Evolutionary conservation across 2,113 vertebrate genomes (phyloP), one percentile per base, ranked within the genome.

Genomic region (Passer domesticus): DNA sequence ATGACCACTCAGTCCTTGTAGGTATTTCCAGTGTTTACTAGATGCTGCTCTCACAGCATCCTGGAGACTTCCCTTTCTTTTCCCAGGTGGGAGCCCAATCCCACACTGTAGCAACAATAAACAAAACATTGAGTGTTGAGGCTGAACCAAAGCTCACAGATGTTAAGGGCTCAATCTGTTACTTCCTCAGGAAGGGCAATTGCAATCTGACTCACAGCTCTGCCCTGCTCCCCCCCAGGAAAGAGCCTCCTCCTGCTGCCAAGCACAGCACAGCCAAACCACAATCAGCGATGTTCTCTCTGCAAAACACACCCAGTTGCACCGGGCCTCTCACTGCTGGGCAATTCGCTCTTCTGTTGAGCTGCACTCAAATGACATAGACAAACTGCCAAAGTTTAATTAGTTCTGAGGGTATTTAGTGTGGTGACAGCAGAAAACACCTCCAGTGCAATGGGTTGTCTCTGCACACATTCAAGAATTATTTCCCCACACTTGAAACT

Each of bases 181-280:
- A 49, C 78, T 89, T 94, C 70, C 70, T 96, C 49, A 69, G 80
- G 66, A 90, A 89, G 17, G 49, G 43, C 66, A 72, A 44, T 52
- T 1, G 1, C 35, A 67, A 41, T 41, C 35, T 68, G 83, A 78
- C 52, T 83, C 35, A 77, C 35, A 3, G 27, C 39, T 70, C 39
- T 55, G 68, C 20, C 19, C 43, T 56, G 28, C 28, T 19, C 53
- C n/a, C 30, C 20, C 8, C n/a, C 1, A 3, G 64, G 55, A 69
- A 59, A 53, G 10, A 28, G 64, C 50, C 78, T 80, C 63, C 47
- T 73, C 63, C 41, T 41, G 8, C 60, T 21, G 23, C 5, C 5
- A 7, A 62, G 25, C 6, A 2, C 4, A 7, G 33, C 3, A 19
- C 47, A 43, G 39, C 27, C 21, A 33, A 79, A 37, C 59, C 9